These are phyloP conservation scores for Eulemur albifrons DNA, from an alignment of 2,797 vertebrate genomes.

Conservation along the genomic window DNA sequence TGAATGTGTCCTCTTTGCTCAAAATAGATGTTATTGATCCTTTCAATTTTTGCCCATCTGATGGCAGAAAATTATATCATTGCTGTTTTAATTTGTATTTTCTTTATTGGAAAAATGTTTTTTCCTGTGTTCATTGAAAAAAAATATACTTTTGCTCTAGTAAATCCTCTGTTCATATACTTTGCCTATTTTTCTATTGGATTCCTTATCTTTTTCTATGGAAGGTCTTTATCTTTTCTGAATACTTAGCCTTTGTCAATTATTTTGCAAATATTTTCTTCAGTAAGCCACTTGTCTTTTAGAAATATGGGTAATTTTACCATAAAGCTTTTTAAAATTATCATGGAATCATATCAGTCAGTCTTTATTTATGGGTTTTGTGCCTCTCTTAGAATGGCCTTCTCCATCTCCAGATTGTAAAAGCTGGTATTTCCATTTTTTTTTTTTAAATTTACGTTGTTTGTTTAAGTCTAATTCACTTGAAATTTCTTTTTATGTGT, in stretches of 20 bases:
- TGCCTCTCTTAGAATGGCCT: background rate
- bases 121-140: background rate
- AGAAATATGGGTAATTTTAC: background rate
- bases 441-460: background rate
- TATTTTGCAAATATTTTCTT: background rate
- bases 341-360: background rate
- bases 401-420: background rate
- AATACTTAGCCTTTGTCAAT: background rate
- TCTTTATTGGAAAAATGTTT: background rate
- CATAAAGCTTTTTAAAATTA: background rate
- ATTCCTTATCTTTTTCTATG: background rate
- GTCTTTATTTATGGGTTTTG: background rate
- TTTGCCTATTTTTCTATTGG: background rate
- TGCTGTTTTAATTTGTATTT: background rate
- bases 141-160: background rate
- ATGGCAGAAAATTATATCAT: background rate
- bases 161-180: background rate
- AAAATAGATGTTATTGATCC: background rate
- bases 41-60: background rate
- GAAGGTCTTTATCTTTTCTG: background rate
- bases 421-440: background rate
- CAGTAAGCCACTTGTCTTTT: background rate
- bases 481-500: background rate
- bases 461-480: background rate
- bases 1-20: background rate